Evolutionary conservation across 37 sponge, comb jelly and placozoan genomes (phyloP).

Genomic region (Haliclona indistincta): DNA sequence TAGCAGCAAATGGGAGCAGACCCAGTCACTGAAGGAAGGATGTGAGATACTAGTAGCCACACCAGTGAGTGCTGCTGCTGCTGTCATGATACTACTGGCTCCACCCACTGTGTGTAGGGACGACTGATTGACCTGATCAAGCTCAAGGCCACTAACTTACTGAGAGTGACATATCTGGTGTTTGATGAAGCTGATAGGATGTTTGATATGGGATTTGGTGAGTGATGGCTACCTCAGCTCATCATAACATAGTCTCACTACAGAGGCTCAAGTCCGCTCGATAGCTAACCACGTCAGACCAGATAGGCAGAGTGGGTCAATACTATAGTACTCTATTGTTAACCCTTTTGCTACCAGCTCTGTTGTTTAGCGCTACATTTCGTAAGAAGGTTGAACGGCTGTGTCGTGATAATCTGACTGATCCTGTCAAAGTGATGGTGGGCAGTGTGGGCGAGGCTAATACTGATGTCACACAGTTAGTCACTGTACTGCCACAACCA

Average conservation of each 20-base stretch:
- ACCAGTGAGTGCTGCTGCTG: conserved; percentile 62
- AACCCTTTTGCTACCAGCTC: conserved; percentile 31
- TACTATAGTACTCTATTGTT: not conserved
- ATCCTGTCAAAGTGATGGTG: conserved; percentile 88
- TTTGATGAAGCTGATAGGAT: conserved; percentile 99
- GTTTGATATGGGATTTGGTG: conserved; percentile 99
- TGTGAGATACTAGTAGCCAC: conserved; percentile 96
- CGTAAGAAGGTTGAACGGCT: conserved; percentile 89
- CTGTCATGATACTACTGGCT: not conserved
- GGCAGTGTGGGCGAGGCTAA: conserved; percentile 94
- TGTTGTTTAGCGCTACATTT: conserved; percentile 98
- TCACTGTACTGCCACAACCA: conserved; percentile 51
- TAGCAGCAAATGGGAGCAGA: conserved; percentile 92
- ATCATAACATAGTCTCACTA: not conserved
- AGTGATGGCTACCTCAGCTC: conserved; percentile 11
- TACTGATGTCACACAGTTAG: conserved; percentile 93
- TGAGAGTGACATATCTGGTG: conserved; percentile 91
- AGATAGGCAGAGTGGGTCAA: conserved; percentile 86
- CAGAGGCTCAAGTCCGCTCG: conserved; percentile 88
- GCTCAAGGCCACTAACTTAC: conserved; percentile 78
- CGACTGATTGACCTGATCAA: conserved; percentile 95
- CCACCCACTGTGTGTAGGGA: conserved; percentile 41
- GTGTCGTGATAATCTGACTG: conserved; percentile 84
- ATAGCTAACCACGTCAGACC: conserved; percentile 92
- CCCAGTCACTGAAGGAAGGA: conserved; percentile 86